These are phyloP conservation scores for Metridium senile DNA, from an alignment of 92 coral and sea anemone species.

Conservation along the genomic window DNA sequence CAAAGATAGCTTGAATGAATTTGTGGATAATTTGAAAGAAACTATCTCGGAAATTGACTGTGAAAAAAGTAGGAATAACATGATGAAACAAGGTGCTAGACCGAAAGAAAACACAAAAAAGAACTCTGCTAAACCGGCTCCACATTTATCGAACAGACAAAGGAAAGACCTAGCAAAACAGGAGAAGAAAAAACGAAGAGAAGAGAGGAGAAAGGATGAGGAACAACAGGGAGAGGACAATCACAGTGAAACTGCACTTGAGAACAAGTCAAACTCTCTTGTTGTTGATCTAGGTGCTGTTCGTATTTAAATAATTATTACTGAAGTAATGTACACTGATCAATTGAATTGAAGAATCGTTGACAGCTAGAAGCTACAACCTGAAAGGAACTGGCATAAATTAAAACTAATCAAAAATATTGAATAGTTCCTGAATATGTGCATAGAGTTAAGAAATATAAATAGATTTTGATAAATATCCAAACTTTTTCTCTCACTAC, in stretches of 20 bases:
- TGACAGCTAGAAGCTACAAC: too few relatives aligned
- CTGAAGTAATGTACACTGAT: neutral
- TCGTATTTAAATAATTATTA: neutral
- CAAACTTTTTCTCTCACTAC: too few relatives aligned
- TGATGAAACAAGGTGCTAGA: constrained; percentile 63
- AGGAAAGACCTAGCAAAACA: constrained; percentile 92
- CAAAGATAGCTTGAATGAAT: constrained; percentile 7
- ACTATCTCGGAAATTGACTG: neutral
- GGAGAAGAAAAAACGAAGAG: constrained; percentile 87
- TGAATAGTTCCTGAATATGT: too few relatives aligned
- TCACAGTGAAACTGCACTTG: neutral
- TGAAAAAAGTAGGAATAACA: neutral
- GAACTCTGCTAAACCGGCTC: constrained; percentile 32
- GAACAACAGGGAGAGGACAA: too few relatives aligned
- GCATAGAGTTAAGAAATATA: too few relatives aligned
- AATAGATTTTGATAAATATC: too few relatives aligned
- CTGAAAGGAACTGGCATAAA: too few relatives aligned
- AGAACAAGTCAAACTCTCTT: neutral
- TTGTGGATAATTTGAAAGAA: constrained; percentile 29
- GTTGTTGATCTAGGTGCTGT: constrained; percentile 32
- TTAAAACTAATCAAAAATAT: too few relatives aligned
- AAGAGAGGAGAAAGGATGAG: constrained; percentile 78
- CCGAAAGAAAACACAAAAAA: constrained; percentile 55
- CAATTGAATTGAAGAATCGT: too few relatives aligned
- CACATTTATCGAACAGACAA: constrained; percentile 75